Evolutionary conservation across 2,113 vertebrate species (phyloP), one percentile per base, ranked within the genome.

Genomic region (Oreocharis arfaki): DNA sequence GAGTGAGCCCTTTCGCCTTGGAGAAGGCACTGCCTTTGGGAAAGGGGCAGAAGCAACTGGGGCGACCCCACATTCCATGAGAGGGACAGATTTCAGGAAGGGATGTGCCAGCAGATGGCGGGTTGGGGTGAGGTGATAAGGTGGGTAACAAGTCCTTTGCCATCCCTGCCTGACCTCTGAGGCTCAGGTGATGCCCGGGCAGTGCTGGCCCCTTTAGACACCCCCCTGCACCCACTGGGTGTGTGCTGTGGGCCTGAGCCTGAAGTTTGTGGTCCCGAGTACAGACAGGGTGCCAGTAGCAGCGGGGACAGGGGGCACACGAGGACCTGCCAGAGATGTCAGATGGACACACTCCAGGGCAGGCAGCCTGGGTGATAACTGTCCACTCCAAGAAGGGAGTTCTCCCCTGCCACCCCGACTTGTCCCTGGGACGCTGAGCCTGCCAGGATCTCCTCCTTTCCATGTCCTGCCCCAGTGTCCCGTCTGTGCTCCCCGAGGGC

Each of bases 31-130:
- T 39, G 64, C 27, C 20, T 52, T 60, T 28, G 79, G 56, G 57
- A 68, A 55, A 5, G 11, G 44, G n/a, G 23, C 12, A 37, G 57
- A 28, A 41, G 53, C 9, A 9, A 8, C 4, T 3, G 3, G 28
- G 44, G 24, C 50, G 49, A 56, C 14, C 27, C 44, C 3, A 8
- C 1, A 1, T 42, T 60, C 53, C 0, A 1, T 0, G 4, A 49
- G 50, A 71, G 18, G 26, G 32, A 22, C 0, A 0, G 47, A 12
- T 35, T 52, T 55, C 2, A 0, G 61, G 11, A 69, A 61, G 55
- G n/a, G 50, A 74, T 37, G 42, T 78, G 74, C 16, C 42, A 23
- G 41, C 41, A 49, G 52, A 15, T 1, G 46, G 42, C 57, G 70
- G 13, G 21, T 13, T 67, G 65, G 32, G 63, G 18, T 41, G 52